Conservation (phyloP, 1,140 invertebrate genomes). For the Zaprionus davidi region DNA sequence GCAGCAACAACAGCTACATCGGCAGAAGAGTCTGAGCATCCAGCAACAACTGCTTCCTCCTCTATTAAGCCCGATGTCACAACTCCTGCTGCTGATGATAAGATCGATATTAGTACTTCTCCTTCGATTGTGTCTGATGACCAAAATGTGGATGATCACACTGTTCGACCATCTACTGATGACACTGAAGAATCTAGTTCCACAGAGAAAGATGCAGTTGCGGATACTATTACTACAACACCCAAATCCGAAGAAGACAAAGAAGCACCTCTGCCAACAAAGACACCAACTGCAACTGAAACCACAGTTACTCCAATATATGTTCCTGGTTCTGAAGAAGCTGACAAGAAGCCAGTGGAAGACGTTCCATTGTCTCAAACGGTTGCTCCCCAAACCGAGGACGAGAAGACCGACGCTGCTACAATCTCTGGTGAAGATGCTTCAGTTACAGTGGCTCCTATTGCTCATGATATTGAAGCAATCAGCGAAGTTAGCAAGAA, state of each 20-base stretch:
- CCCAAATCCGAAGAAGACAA: slow-evolving; percentile 43
- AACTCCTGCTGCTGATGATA: slow-evolving; percentile 29
- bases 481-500: slow-evolving; percentile 45
- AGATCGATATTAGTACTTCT: slow-evolving; percentile 30
- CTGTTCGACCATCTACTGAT: slow-evolving; percentile 36
- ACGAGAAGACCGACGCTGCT: slow-evolving; percentile 32
- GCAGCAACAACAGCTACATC: slow-evolving; percentile 20
- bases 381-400: slow-evolving; percentile 37
- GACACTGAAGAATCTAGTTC: neutral
- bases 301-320: slow-evolving; percentile 45
- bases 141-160: slow-evolving; percentile 44
- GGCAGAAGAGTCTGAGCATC: slow-evolving; percentile 31
- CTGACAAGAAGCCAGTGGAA: slow-evolving; percentile 60
- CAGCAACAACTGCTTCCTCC: slow-evolving; percentile 27
- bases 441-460: slow-evolving; percentile 50
- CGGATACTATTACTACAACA: slow-evolving; percentile 32
- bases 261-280: slow-evolving; percentile 29
- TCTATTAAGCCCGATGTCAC: slow-evolving; percentile 34
- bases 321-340: slow-evolving; percentile 52
- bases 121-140: slow-evolving; percentile 16
- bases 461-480: slow-evolving; percentile 49
- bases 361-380: slow-evolving; percentile 62
- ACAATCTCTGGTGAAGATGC: slow-evolving; percentile 47
- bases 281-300: slow-evolving; percentile 30
- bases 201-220: slow-evolving; percentile 10